Conservation (phyloP, 2,888 invertebrate species). For the Xestobium rufovillosum region DNA sequence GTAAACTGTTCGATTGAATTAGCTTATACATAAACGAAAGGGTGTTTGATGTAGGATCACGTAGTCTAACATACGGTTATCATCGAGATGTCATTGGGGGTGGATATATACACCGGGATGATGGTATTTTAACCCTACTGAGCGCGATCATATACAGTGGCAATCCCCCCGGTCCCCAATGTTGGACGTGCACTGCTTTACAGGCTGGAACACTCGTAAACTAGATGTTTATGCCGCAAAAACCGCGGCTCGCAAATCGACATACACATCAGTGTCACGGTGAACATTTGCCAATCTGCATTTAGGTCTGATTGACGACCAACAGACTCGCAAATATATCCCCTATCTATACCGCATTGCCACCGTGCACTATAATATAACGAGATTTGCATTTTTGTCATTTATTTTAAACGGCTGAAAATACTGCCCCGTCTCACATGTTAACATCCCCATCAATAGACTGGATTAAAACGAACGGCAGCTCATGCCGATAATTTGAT, state of each 20-base stretch:
- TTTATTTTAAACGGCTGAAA: too few species aligned
- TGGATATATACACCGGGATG: slow-evolving; percentile 31
- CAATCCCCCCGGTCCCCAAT: slow-evolving; percentile 35
- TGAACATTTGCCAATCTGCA: slow-evolving; percentile 41
- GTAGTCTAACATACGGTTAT: slow-evolving; percentile 33
- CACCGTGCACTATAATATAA: too few species aligned
- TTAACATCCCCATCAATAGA: too few species aligned
- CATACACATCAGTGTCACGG: slow-evolving; percentile 41
- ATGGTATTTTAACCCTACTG: slow-evolving; percentile 38
- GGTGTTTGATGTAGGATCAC: slow-evolving; percentile 26
- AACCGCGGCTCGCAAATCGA: slow-evolving; percentile 46
- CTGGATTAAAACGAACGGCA: too few species aligned
- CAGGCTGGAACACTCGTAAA: slow-evolving; percentile 43
- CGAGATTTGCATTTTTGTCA: too few species aligned
- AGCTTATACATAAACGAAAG: slow-evolving; percentile 26
- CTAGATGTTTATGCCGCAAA: slow-evolving; percentile 46
- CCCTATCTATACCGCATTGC: too few species aligned
- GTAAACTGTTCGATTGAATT: too few species aligned
- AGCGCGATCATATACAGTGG: slow-evolving; percentile 38
- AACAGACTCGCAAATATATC: too few species aligned
- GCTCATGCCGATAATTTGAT: too few species aligned
- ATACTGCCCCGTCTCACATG: too few species aligned
- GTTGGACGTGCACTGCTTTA: slow-evolving; percentile 31
- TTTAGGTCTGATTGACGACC: slow-evolving; percentile 40
- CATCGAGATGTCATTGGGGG: slow-evolving; percentile 33